Base-by-base conservation (phyloP, 64 coral and sea anemone species). In the Montipora efflorescens region DNA sequence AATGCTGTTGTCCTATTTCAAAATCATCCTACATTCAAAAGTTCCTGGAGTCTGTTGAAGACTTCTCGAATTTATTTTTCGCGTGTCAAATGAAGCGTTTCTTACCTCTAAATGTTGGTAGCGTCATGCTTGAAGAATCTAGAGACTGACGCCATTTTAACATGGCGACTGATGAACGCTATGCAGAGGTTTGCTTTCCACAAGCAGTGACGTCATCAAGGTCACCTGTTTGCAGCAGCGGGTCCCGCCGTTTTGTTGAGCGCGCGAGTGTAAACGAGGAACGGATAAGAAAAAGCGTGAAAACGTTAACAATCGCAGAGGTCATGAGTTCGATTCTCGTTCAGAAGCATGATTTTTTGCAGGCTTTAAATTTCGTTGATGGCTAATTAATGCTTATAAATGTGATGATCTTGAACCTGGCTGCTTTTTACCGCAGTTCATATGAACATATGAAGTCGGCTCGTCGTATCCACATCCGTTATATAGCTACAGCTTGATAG, bases 31-130 rank as follows among this genome's bases (percentile, higher is more conserved):
- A 4, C 3, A 64, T 44, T 76, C 25, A 66, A 83, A 83, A 5
- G 59, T 15, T 66, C 28, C 8, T 83, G 22, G 46, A 15, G 3
- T 68, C 43, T 8, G 46, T 19, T 78, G 15, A 48, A 69, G 44
- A 3, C 5, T 48, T 48, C 45, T 19, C 46, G 8, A 15, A 48
- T 15, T 20, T 15, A 45, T 62, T n/a, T 84, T 13, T 84, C 15
- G 14, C 7, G 4, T 84, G 82, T 48, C 62, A 69, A 84, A 84
- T 84, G 15, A 84, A 69, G 82, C 62, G 62, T 84, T 50, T 48
- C 82, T 48, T 84, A 84, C 82, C 82, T 68, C 44, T 47, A 48
- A 84, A 84, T 10, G 82, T 84, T 3, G 82, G 82, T 48, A 84
- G 45, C 61, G 82, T 84, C 82, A 84, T 84, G 62, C 62, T 47